Base-by-base conservation (phyloP, 2,797 vertebrate species). In the Aphelocoma californica region DNA sequence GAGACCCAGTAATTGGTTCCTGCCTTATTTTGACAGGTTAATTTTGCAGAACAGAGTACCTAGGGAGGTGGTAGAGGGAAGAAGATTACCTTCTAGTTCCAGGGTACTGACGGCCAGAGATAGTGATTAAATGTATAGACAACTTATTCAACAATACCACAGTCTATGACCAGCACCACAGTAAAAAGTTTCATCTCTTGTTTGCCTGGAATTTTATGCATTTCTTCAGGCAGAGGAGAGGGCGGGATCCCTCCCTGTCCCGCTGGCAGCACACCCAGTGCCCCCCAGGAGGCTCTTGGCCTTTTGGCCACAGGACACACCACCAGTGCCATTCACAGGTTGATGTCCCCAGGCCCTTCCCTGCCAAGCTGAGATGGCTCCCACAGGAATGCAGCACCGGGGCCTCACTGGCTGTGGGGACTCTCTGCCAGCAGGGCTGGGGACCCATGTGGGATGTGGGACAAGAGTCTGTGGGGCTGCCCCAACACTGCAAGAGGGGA, bases 401-500 rank as follows among this genome's bases (percentile, higher is more conserved):
- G 28, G 6, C 28, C 56, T 56, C 34, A 13, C 32, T 85, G 54
- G 17, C 40, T 66, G 31, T 36, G 19, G 16, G 7, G 12, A 5
- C 18, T 40, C 38, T 77, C 38, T 83, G 29, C 29, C 29, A 31
- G 25, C 45, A 45, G 25, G 25, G 20, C 58, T 51, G 34, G 25
- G 32, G 10, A 8, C 42, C 28, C 20, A 31, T 51, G 62, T 5
- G 10, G 69, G 42, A 26, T n/a, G 15, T 4, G 2, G 15, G 56
- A 31, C 36, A 62, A 62, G 32, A 56, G 29, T n/a, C 56, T 71
- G 23, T 85, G 44, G 28, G 7, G 18, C 20, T 81, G 25, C 28
- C 12, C 38, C 36, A 44, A 18, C 2, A 0, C 60, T 67, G 28
- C 0, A 3, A 44, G 50, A 44, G 18, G 14, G 12, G 12, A 6